Conservation (phyloP, 2,888 invertebrate species). For the Oithona nana region DNA sequence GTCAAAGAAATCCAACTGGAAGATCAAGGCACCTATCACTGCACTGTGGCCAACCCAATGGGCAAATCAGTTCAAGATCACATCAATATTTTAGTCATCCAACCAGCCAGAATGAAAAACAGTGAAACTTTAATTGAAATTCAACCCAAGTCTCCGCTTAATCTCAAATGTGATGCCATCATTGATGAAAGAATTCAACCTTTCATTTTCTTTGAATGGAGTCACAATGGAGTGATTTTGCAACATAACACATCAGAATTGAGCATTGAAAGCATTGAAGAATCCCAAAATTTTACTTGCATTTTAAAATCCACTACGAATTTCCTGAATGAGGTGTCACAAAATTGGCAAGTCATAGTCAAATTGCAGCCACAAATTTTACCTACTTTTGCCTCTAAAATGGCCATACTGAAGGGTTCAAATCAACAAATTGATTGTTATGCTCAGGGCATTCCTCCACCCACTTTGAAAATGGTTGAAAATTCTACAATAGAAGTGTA, state of each 20-base stretch:
- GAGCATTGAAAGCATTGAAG: not conserved
- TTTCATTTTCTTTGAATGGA: not conserved
- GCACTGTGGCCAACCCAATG: not conserved
- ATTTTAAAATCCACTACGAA: conserved; percentile 6
- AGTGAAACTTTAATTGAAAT: no score
- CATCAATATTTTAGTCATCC: not conserved
- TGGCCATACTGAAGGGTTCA: not conserved
- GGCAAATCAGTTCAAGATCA: not conserved
- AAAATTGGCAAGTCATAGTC: conserved; percentile 1
- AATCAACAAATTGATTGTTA: not conserved
- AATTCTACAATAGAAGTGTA: not conserved
- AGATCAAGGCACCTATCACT: not conserved
- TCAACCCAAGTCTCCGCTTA: no score
- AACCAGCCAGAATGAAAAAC: not conserved
- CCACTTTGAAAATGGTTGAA: not conserved
- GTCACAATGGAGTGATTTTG: not conserved
- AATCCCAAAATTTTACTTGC: conserved; percentile 5
- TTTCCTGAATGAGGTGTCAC: not conserved
- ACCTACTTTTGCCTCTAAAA: not conserved
- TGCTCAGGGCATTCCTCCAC: not conserved
- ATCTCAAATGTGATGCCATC: not conserved
- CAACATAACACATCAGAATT: not conserved
- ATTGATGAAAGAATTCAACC: not conserved
- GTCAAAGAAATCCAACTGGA: not conserved
- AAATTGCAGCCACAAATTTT: conserved; percentile 4